These are phyloP conservation scores for Ectropis crepuscularia DNA, from an alignment of 2,888 invertebrate genomes.

Conservation along the genomic window DNA sequence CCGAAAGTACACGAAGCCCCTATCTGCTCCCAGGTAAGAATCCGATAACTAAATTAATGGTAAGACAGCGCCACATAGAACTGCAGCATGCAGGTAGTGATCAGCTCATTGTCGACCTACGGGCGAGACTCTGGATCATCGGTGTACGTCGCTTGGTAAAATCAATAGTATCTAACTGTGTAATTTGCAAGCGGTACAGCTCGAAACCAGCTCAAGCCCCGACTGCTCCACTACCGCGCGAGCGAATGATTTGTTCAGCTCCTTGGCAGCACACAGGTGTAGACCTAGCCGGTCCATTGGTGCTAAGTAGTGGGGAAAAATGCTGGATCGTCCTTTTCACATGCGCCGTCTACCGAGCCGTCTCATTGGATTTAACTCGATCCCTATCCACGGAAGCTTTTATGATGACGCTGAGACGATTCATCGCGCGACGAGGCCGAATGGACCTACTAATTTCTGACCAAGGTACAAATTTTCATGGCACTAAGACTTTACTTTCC, in stretches of 20 bases:
- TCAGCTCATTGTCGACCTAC: not conserved
- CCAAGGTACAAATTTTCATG: too few relatives aligned
- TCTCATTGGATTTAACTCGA: not conserved
- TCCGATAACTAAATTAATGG: not conserved
- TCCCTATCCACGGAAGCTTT: not conserved
- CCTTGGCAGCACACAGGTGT: not conserved
- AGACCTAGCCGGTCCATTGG: not conserved
- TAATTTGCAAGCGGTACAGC: not conserved
- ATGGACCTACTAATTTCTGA: too few relatives aligned
- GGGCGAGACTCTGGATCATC: not conserved
- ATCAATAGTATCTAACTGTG: not conserved
- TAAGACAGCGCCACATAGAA: not conserved
- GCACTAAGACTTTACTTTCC: too few relatives aligned
- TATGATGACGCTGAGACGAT: not conserved
- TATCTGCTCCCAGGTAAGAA: not conserved
- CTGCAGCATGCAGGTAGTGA: conserved; percentile 1
- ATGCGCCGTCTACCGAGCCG: not conserved
- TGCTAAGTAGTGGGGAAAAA: not conserved
- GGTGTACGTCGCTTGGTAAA: not conserved
- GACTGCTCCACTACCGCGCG: not conserved
- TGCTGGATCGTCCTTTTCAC: not conserved
- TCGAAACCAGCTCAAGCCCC: not conserved
- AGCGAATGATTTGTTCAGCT: not conserved
- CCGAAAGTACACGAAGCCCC: not conserved
- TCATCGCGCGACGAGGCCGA: too few relatives aligned